Base-by-base conservation (phyloP, 2,888 invertebrate species). In the Folsomia candida region DNA sequence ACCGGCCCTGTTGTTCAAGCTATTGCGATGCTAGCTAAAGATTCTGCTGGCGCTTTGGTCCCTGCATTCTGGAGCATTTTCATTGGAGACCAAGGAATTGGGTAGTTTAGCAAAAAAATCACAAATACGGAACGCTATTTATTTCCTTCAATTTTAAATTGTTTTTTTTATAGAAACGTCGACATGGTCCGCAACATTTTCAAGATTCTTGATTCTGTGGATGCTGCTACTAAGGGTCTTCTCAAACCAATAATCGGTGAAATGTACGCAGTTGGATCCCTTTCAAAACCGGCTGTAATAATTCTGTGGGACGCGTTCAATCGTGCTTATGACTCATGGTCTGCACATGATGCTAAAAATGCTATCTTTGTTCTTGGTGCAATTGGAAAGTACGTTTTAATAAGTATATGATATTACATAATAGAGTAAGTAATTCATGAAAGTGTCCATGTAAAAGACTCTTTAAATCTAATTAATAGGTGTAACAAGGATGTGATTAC, bases 281-380 rank as follows among this genome's bases (percentile, higher is more conserved):
- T n/a, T n/a, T n/a, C n/a, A n/a, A n/a, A n/a, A n/a, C n/a, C n/a
- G n/a, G n/a, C n/a, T n/a, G n/a, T n/a, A n/a, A n/a, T n/a, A 37
- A 62, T 75, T 18, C 51, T 77, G 9, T 79, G 76, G 77, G 78
- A 79, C 66, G 78, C 78, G 0, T 79, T 70, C 58, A 51, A 74
- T 22, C 65, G 73, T 0, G 68, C 70, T 37, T 68, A 70, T 1
- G 28, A 14, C 4, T n/a, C n/a, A n/a, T 79, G 78, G 78, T 61
- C 63, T 2, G 24, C 37, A 4, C 59, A 63, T 11, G 73, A 73
- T 22, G 75, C 77, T 1, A 70, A 69, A 29, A 69, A 64, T 68
- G 78, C 78, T 58, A 74, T 69, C 1, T 76, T 74, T 62, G 29
- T 79, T 18, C 57, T 79, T 1, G 77, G 77, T 47, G 71, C 75